Conservation (phyloP, 2,888 invertebrate genomes). For the Ypsolopha scabrella region DNA sequence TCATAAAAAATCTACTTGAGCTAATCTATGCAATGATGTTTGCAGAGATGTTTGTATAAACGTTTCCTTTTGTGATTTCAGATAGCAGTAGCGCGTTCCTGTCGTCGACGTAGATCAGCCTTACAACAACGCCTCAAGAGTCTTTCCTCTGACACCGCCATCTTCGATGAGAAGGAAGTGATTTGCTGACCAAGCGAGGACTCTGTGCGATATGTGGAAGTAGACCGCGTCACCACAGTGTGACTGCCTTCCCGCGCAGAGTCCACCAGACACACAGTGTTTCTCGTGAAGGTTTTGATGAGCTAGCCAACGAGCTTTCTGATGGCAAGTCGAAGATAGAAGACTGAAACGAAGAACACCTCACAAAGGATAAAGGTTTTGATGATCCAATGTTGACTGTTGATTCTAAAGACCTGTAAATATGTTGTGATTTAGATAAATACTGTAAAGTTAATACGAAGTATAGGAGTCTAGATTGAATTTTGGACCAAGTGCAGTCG, state of each 20-base stretch:
- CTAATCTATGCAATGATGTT: too few relatives aligned
- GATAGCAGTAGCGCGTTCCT: slow-evolving; percentile 64
- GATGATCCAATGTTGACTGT: neutral
- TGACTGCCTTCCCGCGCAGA: slow-evolving; percentile 72
- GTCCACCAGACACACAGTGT: slow-evolving; percentile 24
- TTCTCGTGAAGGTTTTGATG: neutral
- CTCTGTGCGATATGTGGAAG: slow-evolving; percentile 93
- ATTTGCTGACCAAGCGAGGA: slow-evolving; percentile 97
- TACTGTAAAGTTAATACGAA: slow-evolving; percentile 18
- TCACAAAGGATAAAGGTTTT: neutral
- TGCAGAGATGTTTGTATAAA: too few relatives aligned
- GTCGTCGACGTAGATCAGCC: slow-evolving; percentile 79
- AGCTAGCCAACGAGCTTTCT: neutral
- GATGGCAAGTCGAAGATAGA: neutral
- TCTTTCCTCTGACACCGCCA: slow-evolving; percentile 84
- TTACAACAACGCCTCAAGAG: slow-evolving; percentile 85
- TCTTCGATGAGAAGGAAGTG: slow-evolving; percentile 88
- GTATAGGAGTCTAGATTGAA: slow-evolving; percentile 15
- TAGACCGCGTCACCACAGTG: slow-evolving; percentile 91
- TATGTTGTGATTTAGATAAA: slow-evolving; percentile 27
- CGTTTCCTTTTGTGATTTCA: slow-evolving; percentile 17
- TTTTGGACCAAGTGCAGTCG: slow-evolving; percentile 62
- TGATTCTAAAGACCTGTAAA: slow-evolving; percentile 7
- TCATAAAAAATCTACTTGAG: too few relatives aligned
- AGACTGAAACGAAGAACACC: neutral